A percentile compares a stretch with the other conserved stretches of the same genome.
These are phyloP conservation scores for Melipona beecheii DNA, from an alignment of 2,888 invertebrate species.

Conservation along the genomic window DNA sequence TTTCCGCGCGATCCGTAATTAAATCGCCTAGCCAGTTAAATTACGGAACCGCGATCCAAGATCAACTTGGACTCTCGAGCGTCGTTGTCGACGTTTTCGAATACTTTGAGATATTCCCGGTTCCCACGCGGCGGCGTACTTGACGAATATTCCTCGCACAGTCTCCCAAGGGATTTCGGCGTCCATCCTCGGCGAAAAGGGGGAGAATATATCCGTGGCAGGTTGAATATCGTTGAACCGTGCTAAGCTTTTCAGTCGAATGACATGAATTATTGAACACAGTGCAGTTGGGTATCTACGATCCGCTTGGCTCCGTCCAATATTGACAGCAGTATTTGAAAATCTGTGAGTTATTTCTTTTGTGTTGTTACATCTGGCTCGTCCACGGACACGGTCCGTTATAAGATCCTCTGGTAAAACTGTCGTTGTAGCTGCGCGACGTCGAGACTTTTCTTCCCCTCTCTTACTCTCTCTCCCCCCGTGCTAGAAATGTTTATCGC, in stretches of 20 bases:
- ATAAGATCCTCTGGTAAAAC: background rate
- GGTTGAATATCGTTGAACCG: constrained; percentile 49
- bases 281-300: constrained; percentile 52
- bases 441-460: too few relatives aligned
- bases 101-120: background rate
- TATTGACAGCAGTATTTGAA: constrained; percentile 67
- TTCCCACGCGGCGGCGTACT: background rate
- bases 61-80: background rate
- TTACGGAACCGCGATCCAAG: background rate
- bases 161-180: constrained; percentile 39
- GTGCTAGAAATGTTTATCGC: background rate
- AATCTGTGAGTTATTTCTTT: constrained; percentile 52
- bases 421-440: too few relatives aligned
- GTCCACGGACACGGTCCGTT: too few relatives aligned
- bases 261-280: constrained; percentile 72
- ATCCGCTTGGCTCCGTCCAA: constrained; percentile 52
- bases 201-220: constrained; percentile 17
- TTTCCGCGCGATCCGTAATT: constrained; percentile 24
- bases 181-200: constrained; percentile 27
- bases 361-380: constrained; percentile 32
- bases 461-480: background rate
- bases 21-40: constrained; percentile 10
- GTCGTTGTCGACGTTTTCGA: constrained; percentile 40
- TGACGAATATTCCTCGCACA: constrained; percentile 24
- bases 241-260: constrained; percentile 64